A percentile compares a stretch with the other conserved stretches of the same genome.
Evolutionary conservation across 2,797 vertebrate genomes (phyloP).

Genomic region (Bovichtus variegatus): DNA sequence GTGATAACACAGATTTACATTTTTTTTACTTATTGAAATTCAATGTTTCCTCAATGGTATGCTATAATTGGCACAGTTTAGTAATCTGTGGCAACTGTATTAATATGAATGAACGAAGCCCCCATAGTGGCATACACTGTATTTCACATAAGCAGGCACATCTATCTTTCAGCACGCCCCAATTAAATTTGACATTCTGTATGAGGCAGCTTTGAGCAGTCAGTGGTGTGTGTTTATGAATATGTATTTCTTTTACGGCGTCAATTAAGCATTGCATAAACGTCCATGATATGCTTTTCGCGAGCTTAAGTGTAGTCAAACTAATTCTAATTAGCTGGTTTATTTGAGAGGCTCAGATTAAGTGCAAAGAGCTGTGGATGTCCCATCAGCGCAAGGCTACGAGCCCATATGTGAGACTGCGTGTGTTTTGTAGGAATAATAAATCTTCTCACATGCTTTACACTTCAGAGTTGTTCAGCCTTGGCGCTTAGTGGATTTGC

Average conservation of each 20-base stretch:
- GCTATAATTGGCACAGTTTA: conserved; percentile 61
- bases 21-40: conserved; percentile 52
- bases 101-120: conserved; percentile 68
- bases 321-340: conserved; percentile 80
- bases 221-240: conserved; percentile 75
- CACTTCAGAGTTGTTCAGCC: conserved; percentile 72
- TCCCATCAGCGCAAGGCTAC: conserved; percentile 64
- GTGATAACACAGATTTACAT: conserved; percentile 52
- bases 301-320: conserved; percentile 70
- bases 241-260: conserved; percentile 78
- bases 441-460: conserved; percentile 79
- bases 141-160: conserved; percentile 70
- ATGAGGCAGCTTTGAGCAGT: conserved; percentile 63
- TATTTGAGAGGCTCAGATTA: conserved; percentile 74
- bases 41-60: conserved; percentile 37
- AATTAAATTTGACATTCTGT: conserved; percentile 81
- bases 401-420: conserved; percentile 60
- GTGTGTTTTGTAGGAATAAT: conserved; percentile 76
- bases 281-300: conserved; percentile 76
- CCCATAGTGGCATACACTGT: conserved; percentile 41
- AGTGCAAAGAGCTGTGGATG: conserved; percentile 61
- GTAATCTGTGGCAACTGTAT: conserved; percentile 51
- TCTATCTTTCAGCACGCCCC: conserved; percentile 70
- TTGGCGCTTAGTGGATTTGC: conserved; percentile 66
- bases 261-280: conserved; percentile 82